Evolutionary conservation across 2,113 vertebrate genomes (phyloP).

Genomic region (Prochilodus magdalenae): DNA sequence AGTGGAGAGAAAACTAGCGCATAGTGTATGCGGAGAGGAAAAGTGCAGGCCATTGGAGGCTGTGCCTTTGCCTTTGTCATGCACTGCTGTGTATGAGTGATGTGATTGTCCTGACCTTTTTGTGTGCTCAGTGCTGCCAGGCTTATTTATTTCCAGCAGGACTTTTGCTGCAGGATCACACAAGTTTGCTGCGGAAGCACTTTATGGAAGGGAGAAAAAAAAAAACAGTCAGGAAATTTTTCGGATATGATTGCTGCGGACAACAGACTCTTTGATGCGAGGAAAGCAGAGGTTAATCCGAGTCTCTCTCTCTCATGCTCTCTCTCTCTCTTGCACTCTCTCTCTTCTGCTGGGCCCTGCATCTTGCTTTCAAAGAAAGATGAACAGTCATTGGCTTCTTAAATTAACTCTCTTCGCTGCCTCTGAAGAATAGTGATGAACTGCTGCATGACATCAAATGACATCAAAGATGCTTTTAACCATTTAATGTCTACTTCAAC

Average conservation of each 20-base stretch:
- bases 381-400: slow-evolving; percentile 53
- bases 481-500: not conserved
- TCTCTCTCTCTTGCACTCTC: not conserved
- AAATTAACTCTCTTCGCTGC: slow-evolving; percentile 14
- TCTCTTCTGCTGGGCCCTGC: slow-evolving; percentile 41
- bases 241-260: slow-evolving; percentile 60
- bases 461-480: slow-evolving; percentile 4
- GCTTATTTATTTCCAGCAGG: slow-evolving; percentile 36
- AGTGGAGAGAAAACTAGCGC: slow-evolving; percentile 28
- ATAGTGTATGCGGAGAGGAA: not conserved
- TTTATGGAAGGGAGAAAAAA: slow-evolving; percentile 25
- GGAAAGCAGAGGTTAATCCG: slow-evolving; percentile 62
- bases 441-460: slow-evolving; percentile 12
- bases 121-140: slow-evolving; percentile 24
- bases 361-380: slow-evolving; percentile 64
- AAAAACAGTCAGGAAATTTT: slow-evolving; percentile 45
- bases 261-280: slow-evolving; percentile 66
- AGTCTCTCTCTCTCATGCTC: slow-evolving; percentile 35
- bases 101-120: slow-evolving; percentile 40
- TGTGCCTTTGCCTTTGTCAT: slow-evolving; percentile 2
- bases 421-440: slow-evolving; percentile 25
- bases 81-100: slow-evolving; percentile 12
- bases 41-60: not conserved
- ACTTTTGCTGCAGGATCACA: slow-evolving; percentile 37
- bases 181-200: slow-evolving; percentile 37